Base-by-base conservation (phyloP, 2,797 vertebrate genomes). In the Lepus oiostolus region DNA sequence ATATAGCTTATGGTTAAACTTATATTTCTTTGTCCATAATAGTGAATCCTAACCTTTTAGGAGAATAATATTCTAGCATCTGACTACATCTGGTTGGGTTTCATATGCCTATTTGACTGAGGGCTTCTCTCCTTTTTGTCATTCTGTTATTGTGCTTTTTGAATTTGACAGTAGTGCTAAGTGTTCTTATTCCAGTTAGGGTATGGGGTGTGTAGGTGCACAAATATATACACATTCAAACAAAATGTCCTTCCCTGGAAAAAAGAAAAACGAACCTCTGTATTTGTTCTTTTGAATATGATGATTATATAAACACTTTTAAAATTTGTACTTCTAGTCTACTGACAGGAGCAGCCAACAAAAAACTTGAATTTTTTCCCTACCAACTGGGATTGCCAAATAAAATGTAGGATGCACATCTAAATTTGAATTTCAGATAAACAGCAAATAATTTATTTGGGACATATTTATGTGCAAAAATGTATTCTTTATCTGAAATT, bases 381-480 rank as follows among this genome's bases (percentile, higher is more conserved):
- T 90, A 82, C 4, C 3, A 38, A 1, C 30, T 10, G 68, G 5
- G 1, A 1, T 83, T 92, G 7, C 9, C 50, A 85, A 35, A 85
- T 72, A 88, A 94, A 92, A 86, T 68, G 58, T 10, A 79, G 3
- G 21, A 70, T 75, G 13, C 6, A 60, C 3, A 65, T 68, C 38
- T 88, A 80, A 90, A 72, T 91, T 58, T 83, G 74, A 92, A 95
- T 95, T 80, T 74, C 16, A 92, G 17, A 92, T 70, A 75, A 94
- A 87, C 0, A 93, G 13, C 38, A 90, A 88, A 75, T 90, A 67
- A 68, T 68, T 81, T 93, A 24, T 63, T 88, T 92, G n/a, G 24
- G 32, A 58, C n/a, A 42, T 54, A 13, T 6, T 91, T 71, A 65
- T 65, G n/a, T 75, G 19, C 2, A 72, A 65, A 62, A 47, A 47